Base-by-base conservation (phyloP, 1,140 invertebrate genomes). In the Hycleus phaleratus region DNA sequence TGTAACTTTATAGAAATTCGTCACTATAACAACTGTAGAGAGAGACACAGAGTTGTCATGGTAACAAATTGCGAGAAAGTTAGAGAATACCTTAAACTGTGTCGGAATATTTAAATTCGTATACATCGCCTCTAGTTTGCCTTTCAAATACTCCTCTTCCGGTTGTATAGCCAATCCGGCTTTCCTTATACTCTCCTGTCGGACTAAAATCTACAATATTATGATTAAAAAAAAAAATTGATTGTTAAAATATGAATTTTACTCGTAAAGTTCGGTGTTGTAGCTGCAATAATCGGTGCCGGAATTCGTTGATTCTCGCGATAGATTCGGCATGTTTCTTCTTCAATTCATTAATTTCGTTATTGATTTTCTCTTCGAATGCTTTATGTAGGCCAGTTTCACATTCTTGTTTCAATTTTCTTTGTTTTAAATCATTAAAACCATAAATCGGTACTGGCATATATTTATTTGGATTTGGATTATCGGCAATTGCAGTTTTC, bases 401-500 rank as follows among this genome's bases (percentile, higher is more conserved):
- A 64, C 88, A 83, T 67, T 90, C 83, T 67, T 91, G 90, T 61
- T 85, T 86, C 50, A 88, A 82, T n/a, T 92, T 80, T 38, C 94
- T 80, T 72, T 85, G 84, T 68, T 93, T 90, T 0, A 95, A 79
- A 73, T 91, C 84, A 45, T 80, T 78, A 56, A 97, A 96, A 0
- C 95, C 95, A 60, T 97, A 84, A 73, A 97, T 89, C 2, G 94
- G 91, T 3, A 95, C 88, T 0, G 94, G 94, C 66, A 97, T 88
- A 52, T 94, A 90, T 63, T 87, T 85, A 32, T 84, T 82, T 6
- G 91, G 82, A 76, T 97, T 88, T 0, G 94, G 95, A 77, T 97
- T 98, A 68, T 97, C 93, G 25, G 87, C 72, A 70, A 94, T 92
- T 0, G 94, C 94, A 73, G 96, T 92, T 68, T 88, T 85, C 90